Conservation (phyloP, 37 sponge, comb jelly and placozoan genomes). For the Ianthella basta region DNA sequence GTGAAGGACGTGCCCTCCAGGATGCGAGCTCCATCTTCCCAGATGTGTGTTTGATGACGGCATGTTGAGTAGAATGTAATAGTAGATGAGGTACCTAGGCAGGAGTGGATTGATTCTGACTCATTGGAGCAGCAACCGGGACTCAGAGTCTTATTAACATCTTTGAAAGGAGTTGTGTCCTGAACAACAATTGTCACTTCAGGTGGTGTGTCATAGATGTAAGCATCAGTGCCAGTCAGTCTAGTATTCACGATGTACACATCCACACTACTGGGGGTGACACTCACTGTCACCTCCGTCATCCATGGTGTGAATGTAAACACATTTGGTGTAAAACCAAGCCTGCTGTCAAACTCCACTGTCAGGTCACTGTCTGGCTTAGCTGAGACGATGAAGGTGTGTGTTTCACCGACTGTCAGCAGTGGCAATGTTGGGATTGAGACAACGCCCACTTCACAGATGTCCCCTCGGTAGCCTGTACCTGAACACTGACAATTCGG, state of each 20-base stretch:
- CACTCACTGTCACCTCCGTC: not conserved
- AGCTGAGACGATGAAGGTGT: constrained; percentile 3
- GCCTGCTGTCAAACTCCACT: not conserved
- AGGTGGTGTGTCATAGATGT: not conserved
- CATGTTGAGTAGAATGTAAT: constrained; percentile 1
- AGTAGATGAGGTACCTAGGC: not conserved
- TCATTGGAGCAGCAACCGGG: constrained; percentile 1
- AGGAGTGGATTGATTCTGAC: not conserved
- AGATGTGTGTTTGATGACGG: not conserved
- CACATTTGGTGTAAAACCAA: not conserved
- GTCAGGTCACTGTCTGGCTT: constrained; percentile 5
- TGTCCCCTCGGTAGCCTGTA: not conserved
- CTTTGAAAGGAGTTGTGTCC: not conserved
- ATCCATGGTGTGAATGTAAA: not conserved
- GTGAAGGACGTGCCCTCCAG: not conserved
- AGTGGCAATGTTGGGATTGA: not conserved
- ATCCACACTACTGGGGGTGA: not conserved
- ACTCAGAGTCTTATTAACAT: not conserved
- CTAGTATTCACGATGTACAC: not conserved
- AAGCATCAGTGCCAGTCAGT: constrained; percentile 13
- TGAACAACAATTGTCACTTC: not conserved
- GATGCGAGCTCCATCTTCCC: not conserved
- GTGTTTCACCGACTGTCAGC: not conserved
- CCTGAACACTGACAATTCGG: not conserved
- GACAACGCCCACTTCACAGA: constrained; percentile 18